phyloP scores from a whole-genome alignment of 2,113 vertebrate species.

The Emydura subglobosa region DNA sequence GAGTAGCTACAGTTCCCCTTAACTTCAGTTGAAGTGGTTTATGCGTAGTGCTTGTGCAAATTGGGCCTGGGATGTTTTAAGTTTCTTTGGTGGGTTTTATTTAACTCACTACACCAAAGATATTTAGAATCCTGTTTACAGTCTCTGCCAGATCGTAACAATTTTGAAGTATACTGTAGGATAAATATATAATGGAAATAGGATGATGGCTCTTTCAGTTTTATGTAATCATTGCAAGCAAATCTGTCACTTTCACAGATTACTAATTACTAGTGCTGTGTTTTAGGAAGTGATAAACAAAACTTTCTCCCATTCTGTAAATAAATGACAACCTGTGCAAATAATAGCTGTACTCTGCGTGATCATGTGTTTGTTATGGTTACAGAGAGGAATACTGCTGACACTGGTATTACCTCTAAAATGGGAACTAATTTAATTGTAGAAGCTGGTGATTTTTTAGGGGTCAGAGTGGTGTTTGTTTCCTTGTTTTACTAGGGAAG shows the following conservation, averaged over 20 bases:
- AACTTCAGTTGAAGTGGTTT: background rate
- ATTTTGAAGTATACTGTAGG: background rate
- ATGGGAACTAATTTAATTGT: slow-evolving; percentile 49
- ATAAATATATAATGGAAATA: background rate
- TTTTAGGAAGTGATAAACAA: background rate
- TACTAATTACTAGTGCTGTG: background rate
- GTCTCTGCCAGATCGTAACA: background rate
- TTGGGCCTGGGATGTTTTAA: background rate
- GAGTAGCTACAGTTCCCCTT: background rate
- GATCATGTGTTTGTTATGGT: background rate
- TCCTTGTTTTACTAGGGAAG: background rate
- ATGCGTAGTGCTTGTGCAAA: background rate
- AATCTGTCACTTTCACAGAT: too few species aligned
- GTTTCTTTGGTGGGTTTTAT: background rate
- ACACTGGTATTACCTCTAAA: background rate
- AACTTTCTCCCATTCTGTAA: background rate
- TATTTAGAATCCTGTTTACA: background rate
- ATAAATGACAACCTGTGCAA: background rate
- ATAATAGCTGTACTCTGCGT: background rate
- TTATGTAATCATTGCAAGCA: too few species aligned
- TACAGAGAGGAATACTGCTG: background rate
- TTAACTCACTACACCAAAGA: background rate
- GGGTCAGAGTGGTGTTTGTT: background rate
- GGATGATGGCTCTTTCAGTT: too few species aligned
- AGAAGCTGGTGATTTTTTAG: background rate